Conservation (phyloP, 2,797 vertebrate species). For the Xenentodon cancila region DNA sequence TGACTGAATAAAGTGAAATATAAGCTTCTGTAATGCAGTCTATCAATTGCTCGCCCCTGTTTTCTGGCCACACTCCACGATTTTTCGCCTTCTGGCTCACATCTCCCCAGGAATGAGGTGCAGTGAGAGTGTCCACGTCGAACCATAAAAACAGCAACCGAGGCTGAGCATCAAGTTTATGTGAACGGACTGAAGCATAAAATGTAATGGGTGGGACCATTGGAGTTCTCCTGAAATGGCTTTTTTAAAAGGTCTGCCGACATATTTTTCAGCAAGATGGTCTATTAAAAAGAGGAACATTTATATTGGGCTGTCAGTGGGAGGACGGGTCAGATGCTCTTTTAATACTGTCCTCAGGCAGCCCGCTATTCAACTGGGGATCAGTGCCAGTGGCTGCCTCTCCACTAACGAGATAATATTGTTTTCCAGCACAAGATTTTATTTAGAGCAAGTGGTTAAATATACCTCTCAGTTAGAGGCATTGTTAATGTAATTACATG, state of each 20-base stretch:
- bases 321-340: conserved; percentile 68
- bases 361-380: conserved; percentile 49
- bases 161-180: conserved; percentile 78
- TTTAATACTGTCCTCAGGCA: conserved; percentile 69
- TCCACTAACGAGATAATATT: conserved; percentile 65
- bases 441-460: conserved; percentile 62
- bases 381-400: conserved; percentile 45
- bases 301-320: conserved; percentile 73
- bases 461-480: conserved; percentile 57
- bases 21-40: conserved; percentile 77
- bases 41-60: conserved; percentile 72
- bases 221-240: conserved; percentile 70
- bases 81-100: conserved; percentile 71
- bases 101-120: conserved; percentile 74
- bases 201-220: conserved; percentile 80
- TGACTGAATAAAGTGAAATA: conserved; percentile 78
- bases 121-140: conserved; percentile 67
- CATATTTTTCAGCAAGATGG: conserved; percentile 73
- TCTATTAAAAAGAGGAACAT: conserved; percentile 73
- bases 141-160: conserved; percentile 77
- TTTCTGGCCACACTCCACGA: conserved; percentile 62
- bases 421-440: conserved; percentile 52
- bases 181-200: conserved; percentile 78
- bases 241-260: conserved; percentile 76
- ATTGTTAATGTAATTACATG: conserved; percentile 57